Evolutionary conservation across 2,113 vertebrate genomes (phyloP), one percentile per base, ranked within the genome.

Genomic region (Dermatemys mawii): DNA sequence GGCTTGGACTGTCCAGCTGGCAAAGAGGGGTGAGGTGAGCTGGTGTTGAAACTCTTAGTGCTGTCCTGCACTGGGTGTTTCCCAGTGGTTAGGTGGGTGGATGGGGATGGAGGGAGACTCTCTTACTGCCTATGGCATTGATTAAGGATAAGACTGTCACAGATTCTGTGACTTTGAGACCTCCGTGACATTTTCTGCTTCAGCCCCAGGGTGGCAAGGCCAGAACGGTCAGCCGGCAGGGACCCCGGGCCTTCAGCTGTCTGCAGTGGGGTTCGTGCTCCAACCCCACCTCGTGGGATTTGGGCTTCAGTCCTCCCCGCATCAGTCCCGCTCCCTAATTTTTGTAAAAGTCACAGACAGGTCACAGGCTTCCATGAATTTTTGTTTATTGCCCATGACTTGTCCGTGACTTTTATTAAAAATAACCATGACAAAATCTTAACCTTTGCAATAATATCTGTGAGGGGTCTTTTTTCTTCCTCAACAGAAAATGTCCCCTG

Each of bases 281-380:
- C 63, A 22, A 2, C 35, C 7, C 4, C 6, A 2, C 63, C 21
- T 4, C n/a, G 1, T 4, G 8, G n/a, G 27, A 29, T 12, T 60
- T 27, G 10, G 54, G 54, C 26, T 55, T 55, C 55, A 57, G 27
- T 57, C 27, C 27, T 55, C 54, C 55, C 54, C 55, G 12, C 12
- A 27, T 57, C 55, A 57, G 26, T 9, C 12, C 11, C 27, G 2
- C 27, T 4, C 22, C 54, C 54, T 60, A 60, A 29, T 60, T 55
- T 57, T 60, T 13, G 27, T 60, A 60, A 29, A 32, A 60, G 27
- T 29, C 55, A 57, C 26, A 6, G 55, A 12, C 27, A 14, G 26
- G 54, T 55, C 26, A 55, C 11, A 4, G 54, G 26, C 54, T 55
- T 57, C 55, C 5, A 2, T 57, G 55, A 57, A 57, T 57, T 29